A percentile compares a stretch with the other conserved stretches of the same genome.
phyloP scores from a whole-genome alignment of 2,113 vertebrate species.

The Mus pahari region DNA sequence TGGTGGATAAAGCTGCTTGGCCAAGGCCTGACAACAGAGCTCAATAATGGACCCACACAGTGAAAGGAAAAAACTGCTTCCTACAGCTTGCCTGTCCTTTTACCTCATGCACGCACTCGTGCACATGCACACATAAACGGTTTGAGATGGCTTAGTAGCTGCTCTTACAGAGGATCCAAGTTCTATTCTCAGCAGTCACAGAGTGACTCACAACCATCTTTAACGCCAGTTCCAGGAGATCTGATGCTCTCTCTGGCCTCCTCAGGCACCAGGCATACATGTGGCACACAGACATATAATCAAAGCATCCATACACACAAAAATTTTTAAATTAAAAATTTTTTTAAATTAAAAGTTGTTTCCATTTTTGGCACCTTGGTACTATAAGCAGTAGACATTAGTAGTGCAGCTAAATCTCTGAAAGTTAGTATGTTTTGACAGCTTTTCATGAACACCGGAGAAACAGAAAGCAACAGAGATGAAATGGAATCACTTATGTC shows the following conservation, averaged over 20 bases:
- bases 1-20: not conserved
- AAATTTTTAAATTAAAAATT: not conserved
- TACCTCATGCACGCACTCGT: not conserved
- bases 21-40: not conserved
- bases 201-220: not conserved
- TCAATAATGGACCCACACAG: not conserved
- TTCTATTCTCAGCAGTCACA: not conserved
- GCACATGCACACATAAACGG: not conserved
- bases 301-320: not conserved
- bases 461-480: conserved; percentile 30
- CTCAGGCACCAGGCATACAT: not conserved
- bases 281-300: not conserved
- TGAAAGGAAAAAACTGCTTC: not conserved
- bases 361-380: not conserved
- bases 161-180: not conserved
- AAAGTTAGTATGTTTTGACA: conserved; percentile 19
- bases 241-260: no score
- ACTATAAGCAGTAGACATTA: not conserved
- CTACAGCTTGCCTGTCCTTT: not conserved
- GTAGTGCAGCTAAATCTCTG: conserved; percentile 13
- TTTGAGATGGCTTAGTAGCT: not conserved
- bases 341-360: not conserved
- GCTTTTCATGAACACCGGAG: not conserved
- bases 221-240: no score
- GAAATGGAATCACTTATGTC: not conserved